phyloP scores from a whole-genome alignment of 2,797 vertebrate species.

The Pelochelys cantorii region DNA sequence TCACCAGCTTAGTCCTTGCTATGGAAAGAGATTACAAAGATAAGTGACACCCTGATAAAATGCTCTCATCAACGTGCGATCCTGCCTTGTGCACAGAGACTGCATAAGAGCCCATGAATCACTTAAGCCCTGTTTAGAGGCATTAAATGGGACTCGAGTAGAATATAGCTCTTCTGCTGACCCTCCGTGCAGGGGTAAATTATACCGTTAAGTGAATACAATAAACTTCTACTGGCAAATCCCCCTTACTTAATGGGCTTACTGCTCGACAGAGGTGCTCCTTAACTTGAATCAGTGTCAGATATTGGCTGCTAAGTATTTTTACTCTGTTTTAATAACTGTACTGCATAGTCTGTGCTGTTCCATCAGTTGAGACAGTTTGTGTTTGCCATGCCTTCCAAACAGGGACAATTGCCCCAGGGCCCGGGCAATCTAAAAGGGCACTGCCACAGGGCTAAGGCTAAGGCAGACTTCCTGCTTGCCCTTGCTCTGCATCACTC shows the following conservation, averaged over 20 bases:
- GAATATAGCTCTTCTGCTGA: neutral
- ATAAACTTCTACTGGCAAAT: neutral
- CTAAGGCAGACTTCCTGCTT: too few species aligned
- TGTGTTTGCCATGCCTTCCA: neutral
- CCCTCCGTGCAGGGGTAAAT: conserved; percentile 15
- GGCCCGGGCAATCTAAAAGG: too few species aligned
- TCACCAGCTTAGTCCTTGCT: neutral
- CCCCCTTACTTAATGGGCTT: neutral
- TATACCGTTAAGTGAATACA: conserved; percentile 2
- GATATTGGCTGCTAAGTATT: neutral
- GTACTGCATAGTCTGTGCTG: neutral
- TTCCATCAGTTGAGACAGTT: neutral
- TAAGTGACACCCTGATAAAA: neutral
- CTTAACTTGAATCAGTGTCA: neutral
- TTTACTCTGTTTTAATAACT: neutral
- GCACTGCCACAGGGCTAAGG: too few species aligned
- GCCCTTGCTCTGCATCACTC: too few species aligned
- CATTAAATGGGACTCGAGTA: neutral
- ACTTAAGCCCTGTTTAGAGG: neutral
- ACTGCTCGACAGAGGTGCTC: neutral
- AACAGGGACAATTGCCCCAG: too few species aligned
- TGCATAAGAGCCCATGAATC: neutral
- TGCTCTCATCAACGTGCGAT: fast-evolving
- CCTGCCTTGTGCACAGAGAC: neutral
- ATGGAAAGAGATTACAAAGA: neutral